Conservation (phyloP, 2,797 vertebrate genomes). For the Falco naumanni region DNA sequence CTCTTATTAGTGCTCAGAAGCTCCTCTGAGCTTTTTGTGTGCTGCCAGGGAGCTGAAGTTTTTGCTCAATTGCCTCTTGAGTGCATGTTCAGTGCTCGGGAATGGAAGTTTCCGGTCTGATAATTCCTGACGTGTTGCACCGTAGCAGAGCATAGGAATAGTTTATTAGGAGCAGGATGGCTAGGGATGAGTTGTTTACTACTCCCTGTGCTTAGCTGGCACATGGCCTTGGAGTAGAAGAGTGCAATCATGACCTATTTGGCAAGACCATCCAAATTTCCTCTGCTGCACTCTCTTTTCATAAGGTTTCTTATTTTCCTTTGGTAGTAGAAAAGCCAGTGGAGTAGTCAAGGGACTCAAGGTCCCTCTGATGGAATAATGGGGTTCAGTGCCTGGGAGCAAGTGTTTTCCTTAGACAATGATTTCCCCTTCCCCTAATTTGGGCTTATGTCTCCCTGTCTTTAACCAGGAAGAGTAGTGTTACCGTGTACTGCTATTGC, state of each 20-base stretch:
- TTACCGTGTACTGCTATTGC: background rate
- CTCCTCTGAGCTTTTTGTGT: background rate
- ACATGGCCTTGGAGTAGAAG: background rate
- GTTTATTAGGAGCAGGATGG: background rate
- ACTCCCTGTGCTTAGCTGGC: background rate
- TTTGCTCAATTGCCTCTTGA: background rate
- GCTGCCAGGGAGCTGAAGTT: background rate
- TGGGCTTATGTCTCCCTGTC: background rate
- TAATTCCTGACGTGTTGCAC: background rate
- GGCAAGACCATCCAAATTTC: background rate
- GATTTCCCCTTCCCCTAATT: background rate
- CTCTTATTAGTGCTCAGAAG: background rate
- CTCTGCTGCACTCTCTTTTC: background rate
- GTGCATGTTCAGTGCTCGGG: background rate
- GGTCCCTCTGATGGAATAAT: background rate
- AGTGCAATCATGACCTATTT: conserved; percentile 18
- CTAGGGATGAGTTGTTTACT: background rate
- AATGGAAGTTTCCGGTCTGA: background rate
- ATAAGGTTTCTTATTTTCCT: background rate
- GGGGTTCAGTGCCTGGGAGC: background rate
- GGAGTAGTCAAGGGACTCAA: background rate
- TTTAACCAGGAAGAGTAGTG: background rate
- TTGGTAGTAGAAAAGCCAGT: background rate
- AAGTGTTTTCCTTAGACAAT: rapidly evolving
- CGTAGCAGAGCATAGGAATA: background rate